These are phyloP conservation scores for Pelodiscus sinensis DNA, from an alignment of 2,113 vertebrate species.

Conservation along the genomic window DNA sequence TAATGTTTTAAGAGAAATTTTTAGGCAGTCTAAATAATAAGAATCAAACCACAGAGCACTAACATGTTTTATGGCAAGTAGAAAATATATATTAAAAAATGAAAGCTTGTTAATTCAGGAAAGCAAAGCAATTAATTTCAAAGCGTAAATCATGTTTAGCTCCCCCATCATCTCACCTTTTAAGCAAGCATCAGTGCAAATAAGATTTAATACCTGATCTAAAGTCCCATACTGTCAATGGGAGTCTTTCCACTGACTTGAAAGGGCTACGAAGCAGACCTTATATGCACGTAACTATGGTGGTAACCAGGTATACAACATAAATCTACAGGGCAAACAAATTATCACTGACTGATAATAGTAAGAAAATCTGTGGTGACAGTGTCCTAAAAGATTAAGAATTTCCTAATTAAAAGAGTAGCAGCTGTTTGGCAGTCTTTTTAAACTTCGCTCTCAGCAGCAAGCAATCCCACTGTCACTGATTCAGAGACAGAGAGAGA, in stretches of 20 bases:
- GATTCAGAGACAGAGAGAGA: not conserved
- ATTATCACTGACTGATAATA: not conserved
- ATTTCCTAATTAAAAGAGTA: not conserved
- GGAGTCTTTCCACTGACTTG: not conserved
- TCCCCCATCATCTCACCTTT: not conserved
- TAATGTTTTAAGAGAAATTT: not conserved
- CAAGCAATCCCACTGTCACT: not conserved
- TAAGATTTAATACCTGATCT: not conserved
- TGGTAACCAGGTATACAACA: not conserved
- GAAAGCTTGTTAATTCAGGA: not conserved
- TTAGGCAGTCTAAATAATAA: not conserved
- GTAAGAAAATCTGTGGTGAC: not conserved
- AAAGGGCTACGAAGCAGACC: not conserved
- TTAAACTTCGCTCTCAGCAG: not conserved
- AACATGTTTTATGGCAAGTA: rapidly evolving
- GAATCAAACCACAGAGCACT: not conserved
- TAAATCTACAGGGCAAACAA: not conserved
- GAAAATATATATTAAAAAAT: not conserved
- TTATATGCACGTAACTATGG: not conserved
- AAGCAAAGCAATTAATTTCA: not conserved
- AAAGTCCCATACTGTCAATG: not conserved
- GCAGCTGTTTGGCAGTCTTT: not conserved
- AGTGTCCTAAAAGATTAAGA: not conserved
- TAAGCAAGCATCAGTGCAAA: not conserved
- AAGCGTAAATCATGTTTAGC: not conserved